phyloP scores from a whole-genome alignment of 2,888 invertebrate species.

The Polydrusus tereticollis region DNA sequence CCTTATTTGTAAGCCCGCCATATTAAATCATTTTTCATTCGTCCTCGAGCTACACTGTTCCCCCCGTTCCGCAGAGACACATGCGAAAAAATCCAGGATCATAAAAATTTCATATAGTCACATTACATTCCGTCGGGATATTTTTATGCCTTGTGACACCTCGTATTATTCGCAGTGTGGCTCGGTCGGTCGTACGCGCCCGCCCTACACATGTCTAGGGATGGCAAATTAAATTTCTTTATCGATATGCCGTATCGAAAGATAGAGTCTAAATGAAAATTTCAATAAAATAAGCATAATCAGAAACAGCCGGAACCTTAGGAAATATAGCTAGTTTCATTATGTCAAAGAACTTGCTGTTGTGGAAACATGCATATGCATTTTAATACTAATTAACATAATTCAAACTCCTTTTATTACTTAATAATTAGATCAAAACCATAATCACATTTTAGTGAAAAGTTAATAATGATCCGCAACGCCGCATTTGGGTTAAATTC shows the following conservation, averaged over 20 bases:
- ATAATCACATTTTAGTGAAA: no score
- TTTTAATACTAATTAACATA: no score
- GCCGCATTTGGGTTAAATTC: no score
- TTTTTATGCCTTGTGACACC: slow-evolving; percentile 67
- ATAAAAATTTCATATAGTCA: slow-evolving; percentile 66
- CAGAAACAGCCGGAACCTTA: no score
- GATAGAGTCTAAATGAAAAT: neutral
- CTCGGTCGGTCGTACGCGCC: slow-evolving; percentile 60
- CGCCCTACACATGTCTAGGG: neutral
- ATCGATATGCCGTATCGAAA: neutral
- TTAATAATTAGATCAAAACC: no score
- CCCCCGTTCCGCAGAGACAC: slow-evolving; percentile 31
- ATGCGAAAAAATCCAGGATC: slow-evolving; percentile 59
- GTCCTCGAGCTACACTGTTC: neutral
- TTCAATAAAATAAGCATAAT: neutral
- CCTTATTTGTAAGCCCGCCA: neutral
- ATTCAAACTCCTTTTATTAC: no score
- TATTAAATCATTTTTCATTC: slow-evolving; percentile 10
- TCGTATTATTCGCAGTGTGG: slow-evolving; percentile 64
- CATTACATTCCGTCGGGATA: slow-evolving; percentile 62
- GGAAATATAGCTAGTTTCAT: no score
- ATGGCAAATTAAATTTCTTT: neutral
- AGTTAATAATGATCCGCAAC: no score
- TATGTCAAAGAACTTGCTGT: no score
- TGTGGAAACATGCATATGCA: no score